These are phyloP conservation scores for Acridotheres tristis DNA, from an alignment of 2,797 vertebrate genomes.

Conservation along the genomic window DNA sequence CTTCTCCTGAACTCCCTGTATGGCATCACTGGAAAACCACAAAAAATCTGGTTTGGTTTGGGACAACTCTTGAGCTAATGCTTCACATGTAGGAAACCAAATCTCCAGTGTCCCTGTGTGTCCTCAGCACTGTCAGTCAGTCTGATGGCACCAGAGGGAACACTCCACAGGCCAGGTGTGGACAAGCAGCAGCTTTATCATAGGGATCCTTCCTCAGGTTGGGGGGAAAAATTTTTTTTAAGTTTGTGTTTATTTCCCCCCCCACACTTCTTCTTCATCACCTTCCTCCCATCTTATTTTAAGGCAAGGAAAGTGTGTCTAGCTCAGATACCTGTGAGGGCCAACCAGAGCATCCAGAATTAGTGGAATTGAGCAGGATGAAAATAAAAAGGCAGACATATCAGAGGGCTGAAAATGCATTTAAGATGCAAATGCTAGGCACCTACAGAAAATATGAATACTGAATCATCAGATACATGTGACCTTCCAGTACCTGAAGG, in stretches of 20 bases:
- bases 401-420: accelerated
- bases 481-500: neutral
- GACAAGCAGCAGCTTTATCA: neutral
- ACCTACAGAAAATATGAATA: neutral
- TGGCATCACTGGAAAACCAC: neutral
- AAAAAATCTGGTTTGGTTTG: neutral
- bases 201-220: neutral
- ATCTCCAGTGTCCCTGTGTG: neutral
- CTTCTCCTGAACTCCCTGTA: neutral
- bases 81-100: neutral
- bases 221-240: accelerated
- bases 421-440: neutral
- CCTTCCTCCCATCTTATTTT: neutral
- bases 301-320: neutral
- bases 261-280: neutral
- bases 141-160: neutral
- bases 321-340: neutral
- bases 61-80: neutral
- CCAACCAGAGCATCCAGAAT: neutral
- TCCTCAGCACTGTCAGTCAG: neutral
- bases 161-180: neutral
- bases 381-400: neutral
- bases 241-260: neutral
- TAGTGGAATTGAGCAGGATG: neutral
- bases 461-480: neutral